Evolutionary conservation across 1,140 invertebrate species (phyloP).

Genomic region (Lasaia peninsularis): DNA sequence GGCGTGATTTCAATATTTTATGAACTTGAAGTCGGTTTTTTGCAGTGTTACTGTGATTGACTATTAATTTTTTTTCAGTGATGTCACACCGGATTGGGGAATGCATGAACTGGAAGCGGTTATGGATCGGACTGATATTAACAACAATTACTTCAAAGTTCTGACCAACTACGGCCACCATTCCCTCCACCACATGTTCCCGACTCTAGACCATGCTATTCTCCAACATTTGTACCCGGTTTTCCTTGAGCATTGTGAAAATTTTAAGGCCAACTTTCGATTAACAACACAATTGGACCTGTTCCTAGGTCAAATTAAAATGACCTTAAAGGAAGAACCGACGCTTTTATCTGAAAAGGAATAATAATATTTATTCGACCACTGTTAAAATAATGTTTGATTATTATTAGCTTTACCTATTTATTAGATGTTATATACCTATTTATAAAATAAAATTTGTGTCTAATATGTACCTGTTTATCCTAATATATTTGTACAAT

Average conservation of each 20-base stretch:
- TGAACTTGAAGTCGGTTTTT: no score
- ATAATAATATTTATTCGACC: no score
- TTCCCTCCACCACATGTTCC: constrained; percentile 88
- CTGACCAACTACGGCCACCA: constrained; percentile 87
- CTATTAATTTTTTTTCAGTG: constrained; percentile 29
- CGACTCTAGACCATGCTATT: constrained; percentile 87
- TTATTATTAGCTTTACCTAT: no score
- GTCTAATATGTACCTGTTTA: no score
- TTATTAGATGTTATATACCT: no score
- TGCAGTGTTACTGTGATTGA: no score
- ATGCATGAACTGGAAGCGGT: constrained; percentile 87
- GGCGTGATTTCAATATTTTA: no score
- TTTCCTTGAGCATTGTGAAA: constrained; percentile 82
- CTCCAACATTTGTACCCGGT: constrained; percentile 81
- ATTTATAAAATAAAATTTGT: no score
- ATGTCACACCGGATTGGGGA: constrained; percentile 84
- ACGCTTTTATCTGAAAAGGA: constrained; percentile 18
- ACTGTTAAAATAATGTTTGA: no score
- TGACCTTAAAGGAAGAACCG: constrained; percentile 44
- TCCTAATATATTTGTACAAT: no score
- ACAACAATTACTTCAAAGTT: constrained; percentile 82
- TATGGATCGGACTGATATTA: constrained; percentile 83
- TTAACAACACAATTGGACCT: constrained; percentile 79
- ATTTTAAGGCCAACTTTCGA: constrained; percentile 81
- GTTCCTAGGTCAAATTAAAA: constrained; percentile 81